Evolutionary conservation across 2,888 invertebrate genomes (phyloP), one percentile per base, ranked within the genome.

Genomic region (Drosophila lacicola): DNA sequence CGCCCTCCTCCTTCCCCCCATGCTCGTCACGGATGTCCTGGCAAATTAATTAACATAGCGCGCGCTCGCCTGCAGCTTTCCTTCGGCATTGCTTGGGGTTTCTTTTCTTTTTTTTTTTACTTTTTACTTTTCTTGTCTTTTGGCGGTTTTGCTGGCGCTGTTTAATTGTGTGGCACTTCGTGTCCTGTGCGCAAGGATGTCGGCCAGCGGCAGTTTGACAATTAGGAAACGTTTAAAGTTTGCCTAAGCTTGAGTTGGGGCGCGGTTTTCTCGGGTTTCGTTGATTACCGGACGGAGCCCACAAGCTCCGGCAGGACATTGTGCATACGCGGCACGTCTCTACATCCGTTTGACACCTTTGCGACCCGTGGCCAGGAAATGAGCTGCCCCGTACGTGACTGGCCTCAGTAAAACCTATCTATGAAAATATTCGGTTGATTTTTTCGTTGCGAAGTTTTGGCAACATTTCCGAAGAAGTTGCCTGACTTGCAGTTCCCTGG

Each of bases 161-260:
- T 74, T 85, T 88, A 86, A 86, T 88, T 89, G 81, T 76, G 60
- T 65, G 68, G 68, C 60, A 66, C 70, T 74, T 61, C 39, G 61
- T 25, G 25, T 42, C 47, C 39, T 39, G 34, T 46, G 60, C 39
- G 49, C 53, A 47, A 37, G 56, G 61, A 14, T 39, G 49, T 54
- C 57, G 44, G 65, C 90, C 79, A 63, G 55, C 46, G 89, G 90
- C 89, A 72, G 70, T 76, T 79, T 74, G 76, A 84, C 90, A 89
- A 89, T 90, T 89, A 90, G 86, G 84, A 78, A 89, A 71, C 89
- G 88, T 89, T 89, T 89, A 90, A 89, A 84, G 86, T 89, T 78
- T 51, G 61, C 61, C 53, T 39, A 8, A 25, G 33, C 57, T 68
- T 58, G 36, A 49, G 61, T 44, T 76, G 51, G 70, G 65, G 69